A percentile compares a stretch with the other conserved stretches of the same genome.
Conservation (phyloP, 2,797 vertebrate species). For the Microchirus variegatus region DNA sequence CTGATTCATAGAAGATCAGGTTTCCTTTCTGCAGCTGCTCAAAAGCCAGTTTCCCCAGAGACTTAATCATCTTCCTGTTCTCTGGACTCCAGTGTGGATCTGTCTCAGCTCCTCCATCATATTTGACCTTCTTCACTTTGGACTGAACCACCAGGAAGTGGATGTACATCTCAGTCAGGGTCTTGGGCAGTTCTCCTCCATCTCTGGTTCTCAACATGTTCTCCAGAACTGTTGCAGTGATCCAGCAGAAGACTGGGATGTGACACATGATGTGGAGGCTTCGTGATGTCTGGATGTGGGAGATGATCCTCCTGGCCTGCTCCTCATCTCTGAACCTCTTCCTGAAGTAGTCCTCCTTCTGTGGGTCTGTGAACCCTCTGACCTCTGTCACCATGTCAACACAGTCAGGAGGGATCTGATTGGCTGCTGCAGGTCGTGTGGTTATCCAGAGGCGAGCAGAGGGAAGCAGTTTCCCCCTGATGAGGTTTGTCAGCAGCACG, state of each 20-base stretch:
- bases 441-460: conserved; percentile 30
- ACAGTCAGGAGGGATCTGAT: conserved; percentile 21
- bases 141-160: background rate
- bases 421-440: conserved; percentile 29
- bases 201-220: background rate
- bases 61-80: background rate
- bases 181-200: conserved; percentile 11
- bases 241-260: conserved; percentile 42
- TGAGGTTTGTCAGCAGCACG: conserved; percentile 37
- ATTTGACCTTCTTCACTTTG: background rate
- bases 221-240: conserved; percentile 35
- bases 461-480: conserved; percentile 27
- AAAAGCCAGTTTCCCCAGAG: conserved; percentile 10
- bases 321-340: conserved; percentile 11
- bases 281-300: conserved; percentile 8
- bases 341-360: conserved; percentile 28
- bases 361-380: conserved; percentile 29
- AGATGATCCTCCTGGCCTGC: background rate
- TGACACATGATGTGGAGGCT: conserved; percentile 35
- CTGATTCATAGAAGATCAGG: conserved; percentile 18
- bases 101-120: no score
- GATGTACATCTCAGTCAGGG: conserved; percentile 13
- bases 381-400: conserved; percentile 31
- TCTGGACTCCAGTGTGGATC: no score
- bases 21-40: conserved; percentile 25